A percentile compares a stretch with the other conserved stretches of the same genome.
These are phyloP conservation scores for Scaptomyza montana DNA, from an alignment of 1,140 invertebrate genomes.

Conservation along the genomic window DNA sequence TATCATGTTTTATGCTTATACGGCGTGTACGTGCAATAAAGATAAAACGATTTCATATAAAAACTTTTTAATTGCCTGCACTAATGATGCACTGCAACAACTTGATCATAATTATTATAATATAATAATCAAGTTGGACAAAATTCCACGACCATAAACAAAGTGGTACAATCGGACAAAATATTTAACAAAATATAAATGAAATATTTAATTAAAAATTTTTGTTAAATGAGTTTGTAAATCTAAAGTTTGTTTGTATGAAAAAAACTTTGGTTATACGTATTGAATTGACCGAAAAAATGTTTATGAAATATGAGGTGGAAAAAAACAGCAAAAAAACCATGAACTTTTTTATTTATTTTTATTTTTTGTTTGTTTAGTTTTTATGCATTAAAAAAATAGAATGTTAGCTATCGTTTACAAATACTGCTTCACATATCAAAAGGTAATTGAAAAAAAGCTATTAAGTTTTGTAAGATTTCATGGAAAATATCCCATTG, in stretches of 20 bases:
- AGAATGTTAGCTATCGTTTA: no score
- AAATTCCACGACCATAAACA: conserved; percentile 40
- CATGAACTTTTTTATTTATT: no score
- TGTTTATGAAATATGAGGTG: no score
- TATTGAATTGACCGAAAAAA: no score
- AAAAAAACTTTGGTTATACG: no score
- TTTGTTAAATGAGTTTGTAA: not conserved
- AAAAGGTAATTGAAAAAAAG: no score
- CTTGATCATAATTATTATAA: conserved; percentile 62
- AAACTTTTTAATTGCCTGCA: conserved; percentile 82
- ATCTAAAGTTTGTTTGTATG: not conserved
- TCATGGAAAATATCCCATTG: conserved; percentile 38
- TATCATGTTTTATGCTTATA: conserved; percentile 81
- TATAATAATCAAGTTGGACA: conserved; percentile 63
- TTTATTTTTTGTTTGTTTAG: no score
- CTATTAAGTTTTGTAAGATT: no score
- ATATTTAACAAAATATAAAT: conserved; percentile 5
- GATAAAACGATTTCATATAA: conserved; percentile 79
- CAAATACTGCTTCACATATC: no score
- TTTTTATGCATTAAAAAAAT: no score
- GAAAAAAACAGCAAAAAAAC: no score
- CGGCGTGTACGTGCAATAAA: conserved; percentile 79
- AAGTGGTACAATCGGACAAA: conserved; percentile 28
- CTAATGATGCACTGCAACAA: conserved; percentile 80
- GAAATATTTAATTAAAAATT: not conserved